Conservation (phyloP, 2,797 vertebrate genomes). For the Lophius americanus region DNA sequence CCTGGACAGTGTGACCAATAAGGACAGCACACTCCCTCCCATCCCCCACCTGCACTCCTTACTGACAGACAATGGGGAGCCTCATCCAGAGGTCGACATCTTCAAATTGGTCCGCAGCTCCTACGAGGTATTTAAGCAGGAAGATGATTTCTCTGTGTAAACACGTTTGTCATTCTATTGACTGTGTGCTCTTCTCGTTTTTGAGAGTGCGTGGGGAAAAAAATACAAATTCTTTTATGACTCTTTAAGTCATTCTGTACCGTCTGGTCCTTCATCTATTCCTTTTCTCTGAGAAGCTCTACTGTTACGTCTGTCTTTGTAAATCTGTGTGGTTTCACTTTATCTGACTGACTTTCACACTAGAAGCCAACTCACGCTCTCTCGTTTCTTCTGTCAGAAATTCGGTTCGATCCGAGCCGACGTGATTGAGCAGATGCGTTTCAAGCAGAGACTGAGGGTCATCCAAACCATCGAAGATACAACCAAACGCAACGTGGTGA, state of each 20-base stretch:
- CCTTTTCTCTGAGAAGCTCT: not conserved
- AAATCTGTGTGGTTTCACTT: not conserved
- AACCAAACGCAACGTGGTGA: constrained; percentile 96
- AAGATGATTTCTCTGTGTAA: not conserved
- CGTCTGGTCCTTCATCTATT: not conserved
- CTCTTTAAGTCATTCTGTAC: too few species aligned
- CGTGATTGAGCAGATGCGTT: constrained; percentile 98
- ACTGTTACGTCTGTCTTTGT: not conserved
- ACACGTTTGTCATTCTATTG: not conserved
- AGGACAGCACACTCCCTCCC: constrained; percentile 95
- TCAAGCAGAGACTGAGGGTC: constrained; percentile 96
- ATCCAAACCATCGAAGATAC: constrained; percentile 98
- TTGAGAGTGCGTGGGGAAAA: too few species aligned
- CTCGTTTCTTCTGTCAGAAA: constrained; percentile 82
- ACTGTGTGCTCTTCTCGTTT: not conserved
- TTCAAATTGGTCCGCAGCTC: constrained; percentile 94
- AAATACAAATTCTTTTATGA: too few species aligned
- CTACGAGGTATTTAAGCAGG: constrained; percentile 87
- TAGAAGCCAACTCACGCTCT: not conserved
- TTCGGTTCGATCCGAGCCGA: constrained; percentile 95
- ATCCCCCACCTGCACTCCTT: constrained; percentile 97
- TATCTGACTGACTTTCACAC: not conserved
- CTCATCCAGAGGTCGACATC: constrained; percentile 96
- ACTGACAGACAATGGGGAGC: constrained; percentile 92
- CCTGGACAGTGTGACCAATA: constrained; percentile 96